Evolutionary conservation across 2,888 invertebrate species (phyloP).

Genomic region (Thera obeliscata): DNA sequence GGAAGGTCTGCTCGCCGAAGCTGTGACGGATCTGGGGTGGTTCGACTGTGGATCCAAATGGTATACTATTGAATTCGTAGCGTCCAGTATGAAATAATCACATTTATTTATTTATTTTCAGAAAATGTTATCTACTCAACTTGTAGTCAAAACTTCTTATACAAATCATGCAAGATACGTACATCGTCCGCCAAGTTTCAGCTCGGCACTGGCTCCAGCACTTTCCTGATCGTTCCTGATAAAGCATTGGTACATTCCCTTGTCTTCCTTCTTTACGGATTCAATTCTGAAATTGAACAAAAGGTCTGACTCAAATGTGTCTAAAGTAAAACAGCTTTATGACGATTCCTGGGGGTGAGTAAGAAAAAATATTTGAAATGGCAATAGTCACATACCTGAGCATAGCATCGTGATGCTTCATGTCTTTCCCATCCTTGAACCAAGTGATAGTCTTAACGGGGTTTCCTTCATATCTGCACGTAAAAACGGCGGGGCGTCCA

Average conservation of each 20-base stretch:
- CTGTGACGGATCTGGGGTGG: slow-evolving; percentile 94
- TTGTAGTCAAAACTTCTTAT: too few relatives aligned
- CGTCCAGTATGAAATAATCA: too few relatives aligned
- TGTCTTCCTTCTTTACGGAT: slow-evolving; percentile 96
- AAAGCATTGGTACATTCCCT: slow-evolving; percentile 99
- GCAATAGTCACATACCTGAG: slow-evolving; percentile 75
- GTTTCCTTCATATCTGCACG: slow-evolving; percentile 95
- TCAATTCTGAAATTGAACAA: slow-evolving; percentile 86
- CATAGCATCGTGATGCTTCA: slow-evolving; percentile 92
- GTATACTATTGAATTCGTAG: slow-evolving; percentile 10
- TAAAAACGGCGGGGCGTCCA: slow-evolving; percentile 95
- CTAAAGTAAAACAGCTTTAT: too few relatives aligned
- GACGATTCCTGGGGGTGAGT: too few relatives aligned
- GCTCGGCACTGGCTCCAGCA: slow-evolving; percentile 95
- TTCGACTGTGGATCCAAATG: slow-evolving; percentile 85
- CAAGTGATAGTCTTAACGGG: slow-evolving; percentile 96
- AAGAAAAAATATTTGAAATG: background rate
- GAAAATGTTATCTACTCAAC: too few relatives aligned
- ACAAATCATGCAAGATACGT: slow-evolving; percentile 55
- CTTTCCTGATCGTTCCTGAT: slow-evolving; percentile 96
- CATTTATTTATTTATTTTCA: too few relatives aligned
- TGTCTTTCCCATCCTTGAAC: slow-evolving; percentile 95
- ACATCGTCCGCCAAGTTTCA: slow-evolving; percentile 96
- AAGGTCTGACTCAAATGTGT: background rate
- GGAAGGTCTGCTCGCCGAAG: slow-evolving; percentile 94